Evolutionary conservation across 2,888 invertebrate genomes (phyloP).

Genomic region (Stenodera caucasica): DNA sequence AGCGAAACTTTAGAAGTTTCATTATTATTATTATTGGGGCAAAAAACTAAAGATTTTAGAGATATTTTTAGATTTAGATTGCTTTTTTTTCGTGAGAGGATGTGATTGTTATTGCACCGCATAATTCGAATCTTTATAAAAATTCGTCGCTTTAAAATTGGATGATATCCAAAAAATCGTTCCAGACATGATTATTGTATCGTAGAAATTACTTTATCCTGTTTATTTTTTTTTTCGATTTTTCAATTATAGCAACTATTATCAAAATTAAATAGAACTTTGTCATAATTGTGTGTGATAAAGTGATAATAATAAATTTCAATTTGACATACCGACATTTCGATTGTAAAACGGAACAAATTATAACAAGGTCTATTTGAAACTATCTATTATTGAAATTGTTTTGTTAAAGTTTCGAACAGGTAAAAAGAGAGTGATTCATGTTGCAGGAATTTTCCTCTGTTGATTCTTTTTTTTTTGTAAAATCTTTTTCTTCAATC

Average conservation of each 20-base stretch:
- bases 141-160: neutral
- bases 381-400: too few species aligned
- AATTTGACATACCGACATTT: neutral
- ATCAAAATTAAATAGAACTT: neutral
- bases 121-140: neutral
- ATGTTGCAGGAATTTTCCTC: neutral
- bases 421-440: neutral
- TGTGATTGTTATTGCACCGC: neutral
- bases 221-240: too few species aligned
- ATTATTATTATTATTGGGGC: too few species aligned
- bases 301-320: neutral
- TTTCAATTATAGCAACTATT: too few species aligned
- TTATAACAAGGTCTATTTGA: neutral
- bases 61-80: too few species aligned
- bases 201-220: too few species aligned
- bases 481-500: neutral
- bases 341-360: neutral
- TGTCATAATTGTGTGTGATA: neutral
- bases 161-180: neutral
- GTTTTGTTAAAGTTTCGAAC: too few species aligned
- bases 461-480: neutral
- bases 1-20: too few species aligned
- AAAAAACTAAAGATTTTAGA: too few species aligned
- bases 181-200: neutral
- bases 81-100: too few species aligned